Conservation (phyloP, 2,797 vertebrate species). For the Sphaeramia orbicularis region DNA sequence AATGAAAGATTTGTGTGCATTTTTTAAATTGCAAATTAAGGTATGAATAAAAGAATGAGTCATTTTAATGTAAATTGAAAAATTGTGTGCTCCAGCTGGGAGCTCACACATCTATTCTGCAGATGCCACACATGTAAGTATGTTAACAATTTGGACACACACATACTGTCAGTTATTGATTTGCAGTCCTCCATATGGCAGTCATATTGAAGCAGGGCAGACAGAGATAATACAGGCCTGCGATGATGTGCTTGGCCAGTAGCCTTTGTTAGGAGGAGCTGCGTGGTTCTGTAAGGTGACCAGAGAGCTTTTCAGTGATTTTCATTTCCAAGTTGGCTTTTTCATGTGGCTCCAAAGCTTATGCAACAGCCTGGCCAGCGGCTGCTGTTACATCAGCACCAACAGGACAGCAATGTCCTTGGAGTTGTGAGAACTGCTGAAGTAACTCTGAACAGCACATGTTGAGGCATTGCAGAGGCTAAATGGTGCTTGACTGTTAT, state of each 20-base stretch:
- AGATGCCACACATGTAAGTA: conserved; percentile 42
- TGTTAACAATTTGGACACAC: conserved; percentile 47
- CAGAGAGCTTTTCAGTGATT: conserved; percentile 54
- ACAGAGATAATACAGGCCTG: conserved; percentile 31
- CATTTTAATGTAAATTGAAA: neutral
- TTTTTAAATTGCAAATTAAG: conserved; percentile 4
- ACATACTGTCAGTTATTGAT: conserved; percentile 51
- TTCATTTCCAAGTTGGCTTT: conserved; percentile 67
- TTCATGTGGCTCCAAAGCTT: conserved; percentile 74
- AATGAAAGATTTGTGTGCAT: conserved; percentile 26
- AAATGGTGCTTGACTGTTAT: conserved; percentile 57
- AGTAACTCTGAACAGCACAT: conserved; percentile 60
- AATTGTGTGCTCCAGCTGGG: conserved; percentile 1
- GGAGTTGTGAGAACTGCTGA: conserved; percentile 51
- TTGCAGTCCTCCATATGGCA: conserved; percentile 50
- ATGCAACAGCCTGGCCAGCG: conserved; percentile 69
- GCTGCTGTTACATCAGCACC: conserved; percentile 70
- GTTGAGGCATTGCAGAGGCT: conserved; percentile 29
- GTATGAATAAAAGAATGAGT: conserved; percentile 2
- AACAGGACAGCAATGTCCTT: conserved; percentile 62
- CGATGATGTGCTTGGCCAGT: conserved; percentile 58
- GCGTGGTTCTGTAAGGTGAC: conserved; percentile 59
- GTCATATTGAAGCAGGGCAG: conserved; percentile 35
- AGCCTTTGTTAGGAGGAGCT: conserved; percentile 41
- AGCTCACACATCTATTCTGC: conserved; percentile 17